phyloP scores from a whole-genome alignment of 2,888 invertebrate species.

The Neoascia interrupta region DNA sequence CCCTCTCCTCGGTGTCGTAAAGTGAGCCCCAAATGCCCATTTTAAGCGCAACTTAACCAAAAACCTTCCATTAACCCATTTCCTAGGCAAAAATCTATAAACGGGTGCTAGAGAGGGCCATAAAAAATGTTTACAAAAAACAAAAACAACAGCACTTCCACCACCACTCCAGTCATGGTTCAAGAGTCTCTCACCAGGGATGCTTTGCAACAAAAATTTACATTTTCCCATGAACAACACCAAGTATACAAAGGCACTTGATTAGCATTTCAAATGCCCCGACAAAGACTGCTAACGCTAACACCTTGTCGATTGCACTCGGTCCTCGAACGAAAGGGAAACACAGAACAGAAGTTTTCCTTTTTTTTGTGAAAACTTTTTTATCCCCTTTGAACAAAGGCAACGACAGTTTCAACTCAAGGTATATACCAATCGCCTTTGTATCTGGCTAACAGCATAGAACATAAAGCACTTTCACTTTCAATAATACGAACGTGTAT shows the following conservation, averaged over 20 bases:
- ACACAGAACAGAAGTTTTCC: slow-evolving; percentile 21
- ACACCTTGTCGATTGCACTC: slow-evolving; percentile 64
- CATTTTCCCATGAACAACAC: slow-evolving; percentile 54
- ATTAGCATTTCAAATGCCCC: slow-evolving; percentile 67
- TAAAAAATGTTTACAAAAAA: slow-evolving; percentile 37
- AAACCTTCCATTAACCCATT: slow-evolving; percentile 33
- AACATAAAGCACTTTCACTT: slow-evolving; percentile 25
- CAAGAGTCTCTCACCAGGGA: slow-evolving; percentile 50
- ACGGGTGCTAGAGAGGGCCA: slow-evolving; percentile 18
- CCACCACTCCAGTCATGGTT: slow-evolving; percentile 48
- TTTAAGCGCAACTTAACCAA: slow-evolving; percentile 14
- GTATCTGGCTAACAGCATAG: no score
- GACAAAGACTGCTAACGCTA: slow-evolving; percentile 62
- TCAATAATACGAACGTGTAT: slow-evolving; percentile 5
- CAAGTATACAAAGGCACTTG: slow-evolving; percentile 62
- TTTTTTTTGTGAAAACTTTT: slow-evolving; percentile 21
- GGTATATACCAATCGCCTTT: no score
- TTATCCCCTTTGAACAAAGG: slow-evolving; percentile 6
- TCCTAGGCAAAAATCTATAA: slow-evolving; percentile 16
- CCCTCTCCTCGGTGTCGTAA: neutral
- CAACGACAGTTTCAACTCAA: slow-evolving; percentile 18
- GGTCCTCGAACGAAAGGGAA: slow-evolving; percentile 50
- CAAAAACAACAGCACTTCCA: slow-evolving; percentile 53
- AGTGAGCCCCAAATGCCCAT: neutral
- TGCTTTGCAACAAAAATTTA: slow-evolving; percentile 48